Percentiles rank a stretch among this genome's conserved stretches.
phyloP scores from a whole-genome alignment of 2,797 vertebrate genomes.

The Eupleurogrammus muticus region DNA sequence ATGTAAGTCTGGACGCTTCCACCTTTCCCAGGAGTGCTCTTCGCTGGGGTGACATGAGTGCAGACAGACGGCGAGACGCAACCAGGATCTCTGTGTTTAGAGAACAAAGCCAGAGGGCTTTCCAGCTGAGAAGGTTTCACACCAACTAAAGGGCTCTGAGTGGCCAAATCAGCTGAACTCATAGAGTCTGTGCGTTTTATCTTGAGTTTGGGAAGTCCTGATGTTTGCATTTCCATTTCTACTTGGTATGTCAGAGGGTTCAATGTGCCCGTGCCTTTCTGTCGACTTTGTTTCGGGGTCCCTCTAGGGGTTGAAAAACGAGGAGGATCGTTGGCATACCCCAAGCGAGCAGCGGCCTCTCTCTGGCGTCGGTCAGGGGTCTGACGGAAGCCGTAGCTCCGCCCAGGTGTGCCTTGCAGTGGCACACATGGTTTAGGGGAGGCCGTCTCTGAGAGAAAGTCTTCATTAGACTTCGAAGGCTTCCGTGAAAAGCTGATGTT shows the following conservation, averaged over 20 bases:
- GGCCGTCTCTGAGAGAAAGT: constrained; percentile 40
- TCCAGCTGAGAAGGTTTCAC: constrained; percentile 66
- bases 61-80: constrained; percentile 85
- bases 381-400: constrained; percentile 83
- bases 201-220: constrained; percentile 92
- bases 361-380: constrained; percentile 88
- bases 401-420: constrained; percentile 13
- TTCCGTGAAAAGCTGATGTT: constrained; percentile 77
- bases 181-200: constrained; percentile 87
- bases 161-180: constrained; percentile 49
- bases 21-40: constrained; percentile 87
- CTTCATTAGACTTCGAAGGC: constrained; percentile 54
- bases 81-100: constrained; percentile 82
- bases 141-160: constrained; percentile 46
- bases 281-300: constrained; percentile 30
- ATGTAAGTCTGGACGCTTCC: constrained; percentile 90
- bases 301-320: constrained; percentile 74
- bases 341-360: constrained; percentile 85
- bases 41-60: constrained; percentile 84
- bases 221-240: constrained; percentile 91
- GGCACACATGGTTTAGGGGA: constrained; percentile 41
- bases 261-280: constrained; percentile 22
- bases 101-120: constrained; percentile 75
- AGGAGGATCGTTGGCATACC: constrained; percentile 61
- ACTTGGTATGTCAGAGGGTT: constrained; percentile 86